Percentiles rank a stretch among this genome's conserved stretches.
phyloP scores from a whole-genome alignment of 2,797 vertebrate species.

The Fratercula arctica region DNA sequence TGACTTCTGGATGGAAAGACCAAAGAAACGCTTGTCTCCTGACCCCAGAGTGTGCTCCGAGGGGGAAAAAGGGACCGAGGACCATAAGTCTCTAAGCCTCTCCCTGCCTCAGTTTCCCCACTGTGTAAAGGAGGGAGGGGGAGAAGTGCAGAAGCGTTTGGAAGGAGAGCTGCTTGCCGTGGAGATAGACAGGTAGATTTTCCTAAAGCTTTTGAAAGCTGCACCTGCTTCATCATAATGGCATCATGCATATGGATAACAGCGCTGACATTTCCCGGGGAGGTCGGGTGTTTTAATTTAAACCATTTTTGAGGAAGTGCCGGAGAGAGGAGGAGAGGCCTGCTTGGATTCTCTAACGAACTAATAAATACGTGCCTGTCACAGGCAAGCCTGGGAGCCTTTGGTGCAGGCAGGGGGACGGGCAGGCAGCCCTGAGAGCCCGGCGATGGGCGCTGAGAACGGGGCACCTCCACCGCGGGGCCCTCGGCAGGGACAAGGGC shows the following conservation, averaged over 20 bases:
- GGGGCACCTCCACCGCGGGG: accelerated
- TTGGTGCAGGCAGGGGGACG: not conserved
- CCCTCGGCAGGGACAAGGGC: not conserved
- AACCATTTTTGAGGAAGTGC: not conserved
- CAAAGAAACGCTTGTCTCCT: not conserved
- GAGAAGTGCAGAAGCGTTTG: not conserved
- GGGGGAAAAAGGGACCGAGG: too few relatives aligned
- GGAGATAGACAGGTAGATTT: not conserved
- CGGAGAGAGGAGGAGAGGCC: not conserved
- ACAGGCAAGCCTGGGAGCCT: not conserved
- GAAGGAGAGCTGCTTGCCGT: not conserved
- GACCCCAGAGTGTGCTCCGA: not conserved
- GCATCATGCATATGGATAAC: conserved; percentile 21
- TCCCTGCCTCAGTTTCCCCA: not conserved
- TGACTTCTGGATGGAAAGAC: not conserved
- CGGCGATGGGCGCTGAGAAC: accelerated
- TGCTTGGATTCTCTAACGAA: not conserved
- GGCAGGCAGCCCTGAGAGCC: not conserved
- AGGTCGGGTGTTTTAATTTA: not conserved
- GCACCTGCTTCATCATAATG: not conserved
- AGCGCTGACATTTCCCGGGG: not conserved
- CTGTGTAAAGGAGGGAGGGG: not conserved
- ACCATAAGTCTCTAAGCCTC: not conserved
- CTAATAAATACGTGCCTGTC: not conserved
- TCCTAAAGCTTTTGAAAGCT: not conserved